Percentiles rank a stretch among this genome's conserved stretches.
phyloP scores from a whole-genome alignment of 2,797 vertebrate genomes.

The Pangasius krempfi region DNA sequence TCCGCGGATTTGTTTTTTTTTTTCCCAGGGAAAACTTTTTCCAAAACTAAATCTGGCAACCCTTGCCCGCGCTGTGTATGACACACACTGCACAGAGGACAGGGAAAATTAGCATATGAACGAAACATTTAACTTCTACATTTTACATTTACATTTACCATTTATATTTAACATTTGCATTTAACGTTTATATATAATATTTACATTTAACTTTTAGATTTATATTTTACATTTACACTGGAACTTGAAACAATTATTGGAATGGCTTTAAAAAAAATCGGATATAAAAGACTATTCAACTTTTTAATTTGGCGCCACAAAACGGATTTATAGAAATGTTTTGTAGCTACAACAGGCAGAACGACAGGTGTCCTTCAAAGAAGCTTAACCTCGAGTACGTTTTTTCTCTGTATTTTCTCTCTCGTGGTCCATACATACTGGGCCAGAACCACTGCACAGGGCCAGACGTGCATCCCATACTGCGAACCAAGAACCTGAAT shows the following conservation, averaged over 20 bases:
- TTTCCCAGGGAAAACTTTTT: too few species aligned
- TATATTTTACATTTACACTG: background rate
- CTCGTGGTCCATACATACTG: constrained; percentile 86
- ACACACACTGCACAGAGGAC: too few species aligned
- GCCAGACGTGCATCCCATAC: constrained; percentile 92
- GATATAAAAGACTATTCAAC: background rate
- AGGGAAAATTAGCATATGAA: too few species aligned
- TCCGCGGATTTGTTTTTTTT: background rate
- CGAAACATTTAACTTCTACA: too few species aligned
- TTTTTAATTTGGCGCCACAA: background rate
- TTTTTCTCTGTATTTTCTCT: constrained; percentile 68
- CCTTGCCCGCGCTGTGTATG: too few species aligned
- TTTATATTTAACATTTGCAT: too few species aligned
- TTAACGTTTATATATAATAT: too few species aligned
- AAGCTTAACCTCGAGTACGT: constrained; percentile 82
- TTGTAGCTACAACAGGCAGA: background rate
- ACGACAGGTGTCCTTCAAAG: background rate
- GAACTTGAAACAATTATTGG: background rate
- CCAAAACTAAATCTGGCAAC: too few species aligned
- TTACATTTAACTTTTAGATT: too few species aligned
- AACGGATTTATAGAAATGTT: background rate
- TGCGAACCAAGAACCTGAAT: constrained; percentile 83
- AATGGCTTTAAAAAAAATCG: background rate
- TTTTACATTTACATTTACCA: too few species aligned
- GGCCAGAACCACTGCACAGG: constrained; percentile 88